A percentile compares a stretch with the other conserved stretches of the same genome.
phyloP scores from a whole-genome alignment of 2,113 vertebrate species.

The Silurus glanis region DNA sequence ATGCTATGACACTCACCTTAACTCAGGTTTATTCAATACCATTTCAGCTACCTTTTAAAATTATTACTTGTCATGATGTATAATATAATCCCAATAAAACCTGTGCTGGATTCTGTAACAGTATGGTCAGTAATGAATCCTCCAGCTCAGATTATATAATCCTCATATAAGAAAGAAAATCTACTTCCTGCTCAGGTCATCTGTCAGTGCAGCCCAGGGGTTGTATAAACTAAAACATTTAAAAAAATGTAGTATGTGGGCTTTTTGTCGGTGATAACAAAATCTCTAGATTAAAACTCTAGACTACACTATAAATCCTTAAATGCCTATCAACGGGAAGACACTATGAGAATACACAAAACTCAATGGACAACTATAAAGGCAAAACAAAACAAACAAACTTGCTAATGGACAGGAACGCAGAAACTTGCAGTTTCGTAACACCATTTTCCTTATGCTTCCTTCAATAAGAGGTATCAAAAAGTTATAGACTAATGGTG shows the following conservation, averaged over 20 bases:
- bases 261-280: neutral
- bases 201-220: neutral
- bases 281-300: neutral
- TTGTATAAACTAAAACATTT: neutral
- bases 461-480: too few relatives aligned
- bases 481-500: too few relatives aligned
- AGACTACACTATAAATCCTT: neutral
- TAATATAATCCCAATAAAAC: neutral
- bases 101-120: neutral
- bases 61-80: neutral
- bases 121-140: neutral
- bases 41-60: neutral
- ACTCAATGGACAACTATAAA: neutral
- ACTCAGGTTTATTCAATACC: neutral
- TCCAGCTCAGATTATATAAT: neutral
- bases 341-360: neutral
- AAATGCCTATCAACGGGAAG: neutral
- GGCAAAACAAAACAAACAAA: neutral
- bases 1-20: neutral
- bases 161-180: neutral
- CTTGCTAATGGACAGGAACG: neutral
- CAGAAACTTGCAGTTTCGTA: neutral
- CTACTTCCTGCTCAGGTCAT: neutral
- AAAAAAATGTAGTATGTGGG: neutral
- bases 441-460: neutral